Conservation (phyloP, 2,888 invertebrate species). For the Polyommatus iphigenia region DNA sequence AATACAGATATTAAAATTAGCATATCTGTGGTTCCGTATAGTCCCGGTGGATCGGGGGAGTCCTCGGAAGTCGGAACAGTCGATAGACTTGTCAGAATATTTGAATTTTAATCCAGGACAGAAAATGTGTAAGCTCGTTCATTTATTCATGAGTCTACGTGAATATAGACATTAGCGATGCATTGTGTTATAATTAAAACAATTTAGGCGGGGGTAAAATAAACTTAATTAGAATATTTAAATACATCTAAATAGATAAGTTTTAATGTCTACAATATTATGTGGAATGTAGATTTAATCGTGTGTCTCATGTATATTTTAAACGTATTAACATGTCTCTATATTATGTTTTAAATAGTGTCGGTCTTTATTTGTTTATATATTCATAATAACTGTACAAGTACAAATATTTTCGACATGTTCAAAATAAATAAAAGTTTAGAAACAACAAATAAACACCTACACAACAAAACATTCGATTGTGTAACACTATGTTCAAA, state of each 20-base stretch:
- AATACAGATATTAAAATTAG: constrained; percentile 30
- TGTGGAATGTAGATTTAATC: not conserved
- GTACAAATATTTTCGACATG: not conserved
- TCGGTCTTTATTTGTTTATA: not conserved
- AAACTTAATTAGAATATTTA: constrained; percentile 27
- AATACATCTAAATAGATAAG: not conserved
- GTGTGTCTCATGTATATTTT: not conserved
- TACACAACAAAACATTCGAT: constrained; percentile 5
- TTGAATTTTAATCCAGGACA: constrained; percentile 78
- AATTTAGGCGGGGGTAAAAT: constrained; percentile 26
- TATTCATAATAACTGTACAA: not conserved
- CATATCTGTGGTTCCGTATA: constrained; percentile 53
- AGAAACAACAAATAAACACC: not conserved
- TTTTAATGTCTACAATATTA: no score
- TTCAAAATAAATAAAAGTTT: not conserved
- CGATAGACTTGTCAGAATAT: constrained; percentile 81
- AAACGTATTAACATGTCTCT: not conserved
- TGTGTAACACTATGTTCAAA: not conserved
- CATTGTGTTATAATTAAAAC: constrained; percentile 41
- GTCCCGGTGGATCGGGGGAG: constrained; percentile 52
- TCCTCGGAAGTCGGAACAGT: constrained; percentile 69
- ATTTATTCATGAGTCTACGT: constrained; percentile 70
- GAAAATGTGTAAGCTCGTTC: constrained; percentile 70
- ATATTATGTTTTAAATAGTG: not conserved
- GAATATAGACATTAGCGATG: constrained; percentile 43